Percentiles rank a stretch among this genome's conserved stretches.
Conservation (phyloP, 2,888 invertebrate genomes). For the Volucella bombylans region DNA sequence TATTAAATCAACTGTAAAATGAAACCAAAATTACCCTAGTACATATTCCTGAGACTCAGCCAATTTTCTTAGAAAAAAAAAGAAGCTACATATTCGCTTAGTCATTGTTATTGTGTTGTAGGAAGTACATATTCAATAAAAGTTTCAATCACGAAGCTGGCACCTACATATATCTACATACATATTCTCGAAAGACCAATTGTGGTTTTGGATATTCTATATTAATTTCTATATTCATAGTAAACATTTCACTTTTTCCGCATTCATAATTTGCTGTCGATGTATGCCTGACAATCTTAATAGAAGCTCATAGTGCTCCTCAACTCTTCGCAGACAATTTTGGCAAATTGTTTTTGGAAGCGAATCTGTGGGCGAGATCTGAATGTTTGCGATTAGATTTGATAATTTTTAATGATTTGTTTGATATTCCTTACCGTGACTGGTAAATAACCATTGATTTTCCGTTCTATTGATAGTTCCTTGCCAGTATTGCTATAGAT, state of each 20-base stretch:
- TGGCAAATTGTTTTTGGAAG: slow-evolving; percentile 88
- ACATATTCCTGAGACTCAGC: too few relatives aligned
- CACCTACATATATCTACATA: too few relatives aligned
- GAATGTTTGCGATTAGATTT: slow-evolving; percentile 58
- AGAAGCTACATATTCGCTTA: too few relatives aligned
- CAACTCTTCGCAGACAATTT: slow-evolving; percentile 85
- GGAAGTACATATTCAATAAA: too few relatives aligned
- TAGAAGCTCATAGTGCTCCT: slow-evolving; percentile 83
- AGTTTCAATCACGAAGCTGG: too few relatives aligned
- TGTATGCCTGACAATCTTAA: slow-evolving; percentile 79
- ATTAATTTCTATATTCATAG: too few relatives aligned
- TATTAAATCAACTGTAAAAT: too few relatives aligned
- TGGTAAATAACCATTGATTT: slow-evolving; percentile 91
- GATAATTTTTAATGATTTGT: slow-evolving; percentile 9
- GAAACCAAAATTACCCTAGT: too few relatives aligned
- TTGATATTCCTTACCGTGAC: slow-evolving; percentile 86
- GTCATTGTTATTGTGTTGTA: too few relatives aligned
- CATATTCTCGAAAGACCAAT: too few relatives aligned
- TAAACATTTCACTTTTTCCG: background rate
- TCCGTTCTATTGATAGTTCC: slow-evolving; percentile 88
- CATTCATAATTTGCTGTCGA: slow-evolving; percentile 15
- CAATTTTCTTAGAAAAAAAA: too few relatives aligned
- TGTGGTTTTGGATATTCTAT: too few relatives aligned
- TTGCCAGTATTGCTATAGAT: slow-evolving; percentile 91
- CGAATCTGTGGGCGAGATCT: slow-evolving; percentile 86